A percentile compares a stretch with the other conserved stretches of the same genome.
phyloP scores from a whole-genome alignment of 2,888 invertebrate species.

The Xanthorhoe spadicearia region DNA sequence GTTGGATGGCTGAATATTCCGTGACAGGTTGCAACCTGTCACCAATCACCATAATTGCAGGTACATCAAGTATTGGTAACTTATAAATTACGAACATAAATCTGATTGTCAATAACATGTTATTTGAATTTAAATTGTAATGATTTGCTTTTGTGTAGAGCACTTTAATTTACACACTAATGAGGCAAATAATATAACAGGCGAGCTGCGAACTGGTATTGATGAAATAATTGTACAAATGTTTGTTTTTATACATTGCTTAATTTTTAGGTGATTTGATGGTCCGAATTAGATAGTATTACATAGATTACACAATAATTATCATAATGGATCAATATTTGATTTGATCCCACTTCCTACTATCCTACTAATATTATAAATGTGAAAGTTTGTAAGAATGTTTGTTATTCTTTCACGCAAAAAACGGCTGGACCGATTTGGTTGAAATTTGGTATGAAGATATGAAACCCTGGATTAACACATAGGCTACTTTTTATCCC shows the following conservation, averaged over 20 bases:
- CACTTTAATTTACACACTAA: conserved; percentile 15
- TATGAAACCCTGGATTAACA: no score
- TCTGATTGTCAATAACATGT: conserved; percentile 8
- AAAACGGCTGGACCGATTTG: no score
- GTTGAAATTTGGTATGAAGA: no score
- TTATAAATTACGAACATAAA: background rate
- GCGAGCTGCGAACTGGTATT: conserved; percentile 1
- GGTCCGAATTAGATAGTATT: background rate
- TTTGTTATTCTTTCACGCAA: no score
- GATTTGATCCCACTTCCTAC: no score
- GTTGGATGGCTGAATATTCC: no score
- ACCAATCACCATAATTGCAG: no score
- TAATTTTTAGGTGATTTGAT: background rate
- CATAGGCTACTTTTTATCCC: no score
- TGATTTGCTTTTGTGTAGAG: conserved; percentile 5
- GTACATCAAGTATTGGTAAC: background rate
- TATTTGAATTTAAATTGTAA: conserved; percentile 17
- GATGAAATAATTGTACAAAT: conserved; percentile 1
- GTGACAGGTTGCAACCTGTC: no score
- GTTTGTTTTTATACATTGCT: background rate
- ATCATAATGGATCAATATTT: no score
- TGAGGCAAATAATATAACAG: background rate
- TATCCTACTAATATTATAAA: no score
- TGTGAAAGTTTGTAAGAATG: no score
- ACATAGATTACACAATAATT: background rate